Evolutionary conservation across 2,113 vertebrate genomes (phyloP).

Genomic region (Agapornis roseicollis): DNA sequence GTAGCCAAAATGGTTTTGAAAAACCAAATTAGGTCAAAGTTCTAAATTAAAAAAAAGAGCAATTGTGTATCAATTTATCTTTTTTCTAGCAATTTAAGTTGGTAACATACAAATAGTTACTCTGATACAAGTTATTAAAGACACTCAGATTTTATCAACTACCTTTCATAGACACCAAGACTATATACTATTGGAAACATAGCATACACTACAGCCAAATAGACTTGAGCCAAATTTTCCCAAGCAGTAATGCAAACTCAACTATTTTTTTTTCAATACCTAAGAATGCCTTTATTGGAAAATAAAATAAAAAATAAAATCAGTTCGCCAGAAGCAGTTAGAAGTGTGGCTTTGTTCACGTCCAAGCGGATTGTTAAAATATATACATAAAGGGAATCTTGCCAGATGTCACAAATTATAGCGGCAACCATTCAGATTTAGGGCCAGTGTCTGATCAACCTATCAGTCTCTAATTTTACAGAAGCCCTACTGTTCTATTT

Average conservation of each 20-base stretch:
- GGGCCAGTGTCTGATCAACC: conserved; percentile 87
- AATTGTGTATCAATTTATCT: conserved; percentile 84
- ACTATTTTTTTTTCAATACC: conserved; percentile 78
- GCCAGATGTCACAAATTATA: conserved; percentile 94
- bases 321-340: conserved; percentile 94
- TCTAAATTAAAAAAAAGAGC: conserved; percentile 79
- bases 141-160: conserved; percentile 85
- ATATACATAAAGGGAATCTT: conserved; percentile 92
- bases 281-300: conserved; percentile 84
- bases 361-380: conserved; percentile 96
- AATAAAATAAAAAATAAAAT: conserved; percentile 84
- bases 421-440: conserved; percentile 86
- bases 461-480: conserved; percentile 89
- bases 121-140: conserved; percentile 90
- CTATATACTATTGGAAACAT: conserved; percentile 90
- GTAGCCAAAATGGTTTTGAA: conserved; percentile 91
- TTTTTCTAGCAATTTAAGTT: conserved; percentile 86
- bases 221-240: conserved; percentile 84
- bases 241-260: conserved; percentile 85
- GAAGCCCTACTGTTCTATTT: conserved; percentile 91
- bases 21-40: conserved; percentile 85
- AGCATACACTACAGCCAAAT: conserved; percentile 90
- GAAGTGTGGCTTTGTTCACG: conserved; percentile 87
- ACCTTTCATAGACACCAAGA: conserved; percentile 90
- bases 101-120: conserved; percentile 94